phyloP scores from a whole-genome alignment of 2,888 invertebrate genomes.

The Panopea generosa region DNA sequence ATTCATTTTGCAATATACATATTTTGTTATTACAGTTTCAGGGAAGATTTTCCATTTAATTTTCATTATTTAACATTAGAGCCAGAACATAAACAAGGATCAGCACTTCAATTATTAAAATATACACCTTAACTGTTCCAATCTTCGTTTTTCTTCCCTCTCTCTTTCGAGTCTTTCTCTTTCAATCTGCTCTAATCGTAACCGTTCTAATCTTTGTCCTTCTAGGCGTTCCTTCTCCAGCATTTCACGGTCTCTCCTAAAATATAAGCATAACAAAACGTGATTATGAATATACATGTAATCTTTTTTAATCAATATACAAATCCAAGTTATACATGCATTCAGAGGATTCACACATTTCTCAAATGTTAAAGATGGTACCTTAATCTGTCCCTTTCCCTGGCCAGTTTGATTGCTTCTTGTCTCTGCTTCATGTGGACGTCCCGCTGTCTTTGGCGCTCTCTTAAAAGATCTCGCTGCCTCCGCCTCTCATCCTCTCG shows the following conservation, averaged over 20 bases:
- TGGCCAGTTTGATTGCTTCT: conserved; percentile 92
- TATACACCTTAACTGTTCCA: conserved; percentile 79
- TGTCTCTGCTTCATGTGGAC: conserved; percentile 92
- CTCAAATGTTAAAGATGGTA: no score
- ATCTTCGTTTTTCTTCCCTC: conserved; percentile 75
- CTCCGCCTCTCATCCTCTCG: conserved; percentile 93
- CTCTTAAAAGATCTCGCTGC: conserved; percentile 87
- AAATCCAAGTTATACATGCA: no score
- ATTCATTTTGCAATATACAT: neutral
- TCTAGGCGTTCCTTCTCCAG: conserved; percentile 80
- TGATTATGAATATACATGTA: conserved; percentile 1
- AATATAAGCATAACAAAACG: conserved; percentile 30
- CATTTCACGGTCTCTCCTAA: conserved; percentile 81
- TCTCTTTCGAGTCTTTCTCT: conserved; percentile 87
- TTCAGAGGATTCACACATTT: no score
- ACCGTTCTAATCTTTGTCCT: conserved; percentile 88
- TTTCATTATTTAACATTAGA: no score
- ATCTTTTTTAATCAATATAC: no score
- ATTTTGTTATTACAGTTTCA: neutral
- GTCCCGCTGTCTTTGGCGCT: conserved; percentile 89
- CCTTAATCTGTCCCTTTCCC: conserved; percentile 83
- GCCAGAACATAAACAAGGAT: no score
- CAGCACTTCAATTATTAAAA: no score
- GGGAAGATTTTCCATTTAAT: no score
- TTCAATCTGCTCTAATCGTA: conserved; percentile 75